Base-by-base conservation (phyloP, 2,888 invertebrate species). In the Incurvaria masculella region DNA sequence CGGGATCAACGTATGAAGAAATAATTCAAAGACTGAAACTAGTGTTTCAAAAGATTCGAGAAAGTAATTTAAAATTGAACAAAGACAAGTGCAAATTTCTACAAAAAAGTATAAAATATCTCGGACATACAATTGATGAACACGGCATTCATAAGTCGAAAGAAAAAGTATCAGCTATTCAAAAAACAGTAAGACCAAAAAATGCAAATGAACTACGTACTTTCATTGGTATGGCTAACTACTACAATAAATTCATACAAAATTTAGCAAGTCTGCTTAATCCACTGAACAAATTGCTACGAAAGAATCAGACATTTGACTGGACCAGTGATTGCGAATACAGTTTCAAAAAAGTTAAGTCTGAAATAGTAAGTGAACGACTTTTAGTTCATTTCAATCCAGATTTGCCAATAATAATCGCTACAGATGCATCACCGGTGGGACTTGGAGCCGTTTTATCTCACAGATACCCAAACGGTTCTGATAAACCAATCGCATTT, bases 401-500 rank as follows among this genome's bases (percentile, higher is more conserved):
- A 23, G 42, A 52, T 8, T 39, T 49, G 21, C 51, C 49, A 16
- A 21, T 52, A 14, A 41, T 18, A 17, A 21, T 56, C n/a, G 48
- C 50, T 8, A 49, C 47, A 11, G 55, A 53, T 38, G 50, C 55
- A 11, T 47, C 50, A 44, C 49, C 46, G 21, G 44, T 20, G 16
- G 51, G 53, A 10, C 39, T 55, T 27, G 48, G 43, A 26, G 53
- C 48, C 45, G 52, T 56, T 41, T 45, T 58, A 16, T 52, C 53
- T 38, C 54, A 57, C 42, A 45, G 46, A 21, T 45, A 52, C 47
- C 41, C 49, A 43, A 55, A 64, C 55, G 61, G 62, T 14, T 49
- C 48, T 42, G 61, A 63, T 52, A 49, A 56, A 52, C 62, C 61
- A 2, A 59, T 63, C 23, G 59, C 58, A 6, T 64, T 56, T 53